These are phyloP conservation scores for Phenganax marumi DNA, from an alignment of 92 coral and sea anemone genomes.

Conservation along the genomic window DNA sequence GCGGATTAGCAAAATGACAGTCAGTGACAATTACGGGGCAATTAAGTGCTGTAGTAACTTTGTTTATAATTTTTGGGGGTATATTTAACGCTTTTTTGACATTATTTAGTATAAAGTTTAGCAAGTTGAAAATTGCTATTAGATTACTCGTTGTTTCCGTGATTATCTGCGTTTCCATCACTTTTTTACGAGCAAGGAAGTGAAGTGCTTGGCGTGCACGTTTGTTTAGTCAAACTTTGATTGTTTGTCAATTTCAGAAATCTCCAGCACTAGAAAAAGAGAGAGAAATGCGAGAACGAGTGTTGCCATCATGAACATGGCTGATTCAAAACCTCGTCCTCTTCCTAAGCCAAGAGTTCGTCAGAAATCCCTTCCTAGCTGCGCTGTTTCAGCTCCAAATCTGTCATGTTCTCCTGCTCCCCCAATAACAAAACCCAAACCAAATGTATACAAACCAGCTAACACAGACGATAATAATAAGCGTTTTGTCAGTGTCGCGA, in stretches of 20 bases:
- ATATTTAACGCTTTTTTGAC: too few species aligned
- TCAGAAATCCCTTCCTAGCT: not conserved
- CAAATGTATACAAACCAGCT: slow-evolving; percentile 19
- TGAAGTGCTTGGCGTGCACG: too few species aligned
- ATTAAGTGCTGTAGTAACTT: too few species aligned
- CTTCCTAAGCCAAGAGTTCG: slow-evolving; percentile 12
- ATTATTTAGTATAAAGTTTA: too few species aligned
- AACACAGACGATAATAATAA: not conserved
- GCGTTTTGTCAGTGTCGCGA: not conserved
- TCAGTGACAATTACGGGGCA: too few species aligned
- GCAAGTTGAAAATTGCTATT: too few species aligned
- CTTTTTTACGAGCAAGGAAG: too few species aligned
- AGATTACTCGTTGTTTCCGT: too few species aligned
- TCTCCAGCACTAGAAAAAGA: slow-evolving; percentile 9
- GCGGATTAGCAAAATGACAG: too few species aligned
- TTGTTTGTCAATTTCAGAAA: slow-evolving; percentile 6
- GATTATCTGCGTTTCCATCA: too few species aligned
- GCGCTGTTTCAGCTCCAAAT: not conserved
- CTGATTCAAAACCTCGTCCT: slow-evolving; percentile 29
- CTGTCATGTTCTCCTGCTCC: not conserved
- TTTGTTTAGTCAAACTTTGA: too few species aligned
- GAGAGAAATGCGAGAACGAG: not conserved
- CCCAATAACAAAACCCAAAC: slow-evolving; percentile 20
- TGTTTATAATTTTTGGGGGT: too few species aligned
- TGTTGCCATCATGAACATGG: slow-evolving; percentile 26